Evolutionary conservation across 2,888 invertebrate genomes (phyloP).

Genomic region (Polymixis flavicincta): DNA sequence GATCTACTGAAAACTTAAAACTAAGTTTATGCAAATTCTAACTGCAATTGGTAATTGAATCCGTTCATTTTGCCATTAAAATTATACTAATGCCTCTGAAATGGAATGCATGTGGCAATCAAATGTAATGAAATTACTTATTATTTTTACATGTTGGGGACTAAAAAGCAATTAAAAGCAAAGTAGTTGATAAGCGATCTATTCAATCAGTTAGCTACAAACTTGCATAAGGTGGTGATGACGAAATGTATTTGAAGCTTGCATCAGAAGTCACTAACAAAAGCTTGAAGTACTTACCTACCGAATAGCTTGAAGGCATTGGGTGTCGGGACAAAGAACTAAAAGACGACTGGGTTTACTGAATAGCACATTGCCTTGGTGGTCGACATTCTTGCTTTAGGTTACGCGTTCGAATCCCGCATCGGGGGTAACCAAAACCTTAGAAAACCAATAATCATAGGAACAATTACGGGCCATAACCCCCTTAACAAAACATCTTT

Average conservation of each 20-base stretch:
- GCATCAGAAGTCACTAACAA: constrained; percentile 64
- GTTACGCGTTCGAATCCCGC: not conserved
- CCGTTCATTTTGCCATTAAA: constrained; percentile 30
- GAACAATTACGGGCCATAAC: no score
- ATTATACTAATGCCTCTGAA: constrained; percentile 23
- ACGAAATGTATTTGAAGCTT: constrained; percentile 69
- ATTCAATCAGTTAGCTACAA: constrained; percentile 61
- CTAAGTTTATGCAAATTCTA: constrained; percentile 37
- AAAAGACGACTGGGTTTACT: not conserved
- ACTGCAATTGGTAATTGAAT: constrained; percentile 25
- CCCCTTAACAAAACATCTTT: no score
- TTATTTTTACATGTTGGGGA: constrained; percentile 43
- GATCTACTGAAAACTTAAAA: constrained; percentile 1
- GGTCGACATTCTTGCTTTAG: not conserved
- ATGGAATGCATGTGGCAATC: constrained; percentile 42
- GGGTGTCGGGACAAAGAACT: not conserved
- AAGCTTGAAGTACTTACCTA: constrained; percentile 1
- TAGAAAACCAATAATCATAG: no score
- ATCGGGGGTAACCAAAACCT: not conserved
- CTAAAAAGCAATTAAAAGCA: constrained; percentile 59
- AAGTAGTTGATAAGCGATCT: constrained; percentile 67
- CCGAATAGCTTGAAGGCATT: not conserved
- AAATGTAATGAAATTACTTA: constrained; percentile 41
- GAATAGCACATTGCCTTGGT: not conserved
- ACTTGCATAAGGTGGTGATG: constrained; percentile 66